Conservation (phyloP, 2,888 invertebrate genomes). For the Lithophane ornitopus region DNA sequence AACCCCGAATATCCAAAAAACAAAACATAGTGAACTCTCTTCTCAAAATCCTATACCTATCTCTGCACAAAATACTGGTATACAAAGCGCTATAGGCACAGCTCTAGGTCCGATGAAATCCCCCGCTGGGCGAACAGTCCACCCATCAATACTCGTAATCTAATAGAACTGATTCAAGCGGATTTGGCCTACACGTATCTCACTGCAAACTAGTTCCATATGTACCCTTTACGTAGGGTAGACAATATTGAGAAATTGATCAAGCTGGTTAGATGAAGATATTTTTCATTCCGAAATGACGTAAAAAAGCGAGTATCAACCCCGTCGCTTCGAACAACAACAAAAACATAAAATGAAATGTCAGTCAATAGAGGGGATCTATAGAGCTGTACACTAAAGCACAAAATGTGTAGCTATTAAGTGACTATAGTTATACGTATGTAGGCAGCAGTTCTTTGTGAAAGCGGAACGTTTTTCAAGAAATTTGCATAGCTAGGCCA, state of each 20-base stretch:
- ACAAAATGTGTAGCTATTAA: slow-evolving; percentile 49
- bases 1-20: background rate
- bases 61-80: background rate
- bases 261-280: slow-evolving; percentile 8
- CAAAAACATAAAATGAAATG: slow-evolving; percentile 54
- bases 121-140: slow-evolving; percentile 46
- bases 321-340: slow-evolving; percentile 29
- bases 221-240: slow-evolving; percentile 28
- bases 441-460: slow-evolving; percentile 61
- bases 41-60: too few relatives aligned
- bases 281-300: slow-evolving; percentile 15
- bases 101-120: slow-evolving; percentile 34
- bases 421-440: slow-evolving; percentile 40
- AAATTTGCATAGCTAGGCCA: slow-evolving; percentile 79
- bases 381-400: slow-evolving; percentile 34
- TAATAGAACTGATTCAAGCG: slow-evolving; percentile 39
- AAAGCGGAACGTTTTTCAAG: slow-evolving; percentile 74
- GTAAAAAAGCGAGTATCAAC: slow-evolving; percentile 14
- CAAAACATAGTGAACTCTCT: background rate
- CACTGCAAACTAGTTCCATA: slow-evolving; percentile 21
- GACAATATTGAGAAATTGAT: slow-evolving; percentile 19
- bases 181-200: slow-evolving; percentile 27
- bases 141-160: slow-evolving; percentile 37
- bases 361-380: slow-evolving; percentile 23
- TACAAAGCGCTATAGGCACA: slow-evolving; percentile 5